phyloP scores from a whole-genome alignment of 1,140 invertebrate species.

The Bombyx mandarina region DNA sequence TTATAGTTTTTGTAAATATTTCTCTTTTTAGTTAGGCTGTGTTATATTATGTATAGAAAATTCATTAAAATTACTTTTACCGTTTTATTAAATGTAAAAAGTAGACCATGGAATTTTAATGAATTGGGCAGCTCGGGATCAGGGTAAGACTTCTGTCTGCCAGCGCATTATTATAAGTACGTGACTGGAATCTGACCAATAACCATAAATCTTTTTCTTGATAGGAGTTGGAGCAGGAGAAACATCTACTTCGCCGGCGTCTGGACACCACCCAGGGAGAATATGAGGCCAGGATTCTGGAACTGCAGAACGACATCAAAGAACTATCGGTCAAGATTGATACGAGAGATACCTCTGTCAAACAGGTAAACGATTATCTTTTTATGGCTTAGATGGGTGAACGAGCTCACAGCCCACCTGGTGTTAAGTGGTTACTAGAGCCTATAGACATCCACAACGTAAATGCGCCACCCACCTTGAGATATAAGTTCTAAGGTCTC shows the following conservation, averaged over 20 bases:
- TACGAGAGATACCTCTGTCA: constrained; percentile 74
- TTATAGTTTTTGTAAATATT: background rate
- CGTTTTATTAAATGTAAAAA: background rate
- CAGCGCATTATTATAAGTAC: no score
- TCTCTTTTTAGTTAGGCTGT: background rate
- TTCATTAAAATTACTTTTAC: background rate
- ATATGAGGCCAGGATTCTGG: constrained; percentile 88
- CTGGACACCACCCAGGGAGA: constrained; percentile 88
- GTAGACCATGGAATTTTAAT: background rate
- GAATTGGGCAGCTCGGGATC: no score
- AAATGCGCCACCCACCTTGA: no score
- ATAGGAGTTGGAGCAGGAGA: constrained; percentile 94
- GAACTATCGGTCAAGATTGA: constrained; percentile 79
- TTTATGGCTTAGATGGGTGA: background rate
- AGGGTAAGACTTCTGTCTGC: no score
- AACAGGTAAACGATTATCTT: constrained; percentile 47
- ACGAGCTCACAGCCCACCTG: no score
- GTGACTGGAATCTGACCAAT: background rate
- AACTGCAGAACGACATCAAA: constrained; percentile 89
- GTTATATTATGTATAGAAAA: background rate
- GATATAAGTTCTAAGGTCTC: no score
- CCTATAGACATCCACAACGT: no score
- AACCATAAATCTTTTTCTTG: constrained; percentile 3
- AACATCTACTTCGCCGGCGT: constrained; percentile 87
- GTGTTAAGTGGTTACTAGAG: no score